Base-by-base conservation (phyloP, 2,113 vertebrate genomes). In the Forbesichthys agassizii region DNA sequence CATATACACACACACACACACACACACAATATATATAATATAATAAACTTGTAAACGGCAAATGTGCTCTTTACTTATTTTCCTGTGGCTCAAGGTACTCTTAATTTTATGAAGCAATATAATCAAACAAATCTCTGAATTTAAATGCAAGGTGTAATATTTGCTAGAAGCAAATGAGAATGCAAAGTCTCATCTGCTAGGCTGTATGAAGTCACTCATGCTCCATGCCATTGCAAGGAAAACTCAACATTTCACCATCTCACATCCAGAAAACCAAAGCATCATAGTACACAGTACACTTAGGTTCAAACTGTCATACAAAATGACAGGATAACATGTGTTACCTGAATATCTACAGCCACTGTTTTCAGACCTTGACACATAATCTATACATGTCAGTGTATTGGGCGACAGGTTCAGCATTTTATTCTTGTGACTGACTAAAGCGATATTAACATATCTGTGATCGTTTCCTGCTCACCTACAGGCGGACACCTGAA, bases 381-480 rank as follows among this genome's bases (percentile, higher is more conserved):
- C 53, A 82, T 84, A 90, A 87, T 75, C 77, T 16, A 18, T 64
- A 27, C 48, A 57, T 84, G 74, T 75, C 71, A 73, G 65, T 79
- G 69, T 46, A 77, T 78, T 62, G 55, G 70, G 71, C 55, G 69
- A 75, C 73, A 70, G 65, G 33, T 1, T 56, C 46, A 64, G 52
- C 68, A 66, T 73, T 72, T 80, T 58, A 67, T 64, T 61, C 49
- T 69, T 70, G 14, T 77, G 70, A 53, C 58, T 65, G 42, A 61
- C 70, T 4, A 56, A 63, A 71, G 52, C 3, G 49, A 20, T n/a
- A 8, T 75, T 69, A 20, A n/a, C 14, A 20, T 14, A 33, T 79
- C 47, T 72, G 68, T 58, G 1, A 33, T 65, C 70, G 68, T 73
- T 8, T 72, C 58, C 71, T 58, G 12, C 68, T 12, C 69, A 66